These are phyloP conservation scores for Oreochromis niloticus DNA, from an alignment of 2,113 vertebrate genomes.

Conservation along the genomic window DNA sequence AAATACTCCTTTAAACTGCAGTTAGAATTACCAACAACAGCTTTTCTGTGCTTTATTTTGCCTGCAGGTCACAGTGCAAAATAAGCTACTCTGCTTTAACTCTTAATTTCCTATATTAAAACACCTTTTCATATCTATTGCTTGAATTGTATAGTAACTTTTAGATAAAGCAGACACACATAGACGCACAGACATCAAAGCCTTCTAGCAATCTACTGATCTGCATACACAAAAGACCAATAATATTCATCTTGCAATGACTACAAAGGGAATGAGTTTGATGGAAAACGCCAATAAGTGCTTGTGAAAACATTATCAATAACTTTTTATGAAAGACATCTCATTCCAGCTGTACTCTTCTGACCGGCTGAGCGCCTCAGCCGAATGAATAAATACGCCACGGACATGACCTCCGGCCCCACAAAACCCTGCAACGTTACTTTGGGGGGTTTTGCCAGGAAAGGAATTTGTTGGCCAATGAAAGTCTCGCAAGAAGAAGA, in stretches of 20 bases:
- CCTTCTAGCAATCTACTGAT: neutral
- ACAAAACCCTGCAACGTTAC: neutral
- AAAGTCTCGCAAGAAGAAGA: neutral
- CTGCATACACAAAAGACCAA: neutral
- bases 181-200: accelerated
- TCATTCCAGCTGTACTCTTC: neutral
- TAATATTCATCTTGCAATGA: neutral
- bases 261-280: accelerated
- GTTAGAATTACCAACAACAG: neutral
- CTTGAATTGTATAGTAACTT: neutral
- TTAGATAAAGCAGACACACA: neutral
- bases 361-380: neutral
- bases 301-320: neutral
- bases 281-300: neutral
- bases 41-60: neutral
- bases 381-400: neutral
- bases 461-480: neutral
- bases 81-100: neutral
- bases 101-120: neutral
- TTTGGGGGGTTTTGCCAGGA: neutral
- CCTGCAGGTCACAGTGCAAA: accelerated
- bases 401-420: accelerated
- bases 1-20: neutral
- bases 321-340: neutral
- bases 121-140: neutral